Evolutionary conservation across 2,888 invertebrate species (phyloP).

Genomic region (Stenoptilia bipunctidactyla): DNA sequence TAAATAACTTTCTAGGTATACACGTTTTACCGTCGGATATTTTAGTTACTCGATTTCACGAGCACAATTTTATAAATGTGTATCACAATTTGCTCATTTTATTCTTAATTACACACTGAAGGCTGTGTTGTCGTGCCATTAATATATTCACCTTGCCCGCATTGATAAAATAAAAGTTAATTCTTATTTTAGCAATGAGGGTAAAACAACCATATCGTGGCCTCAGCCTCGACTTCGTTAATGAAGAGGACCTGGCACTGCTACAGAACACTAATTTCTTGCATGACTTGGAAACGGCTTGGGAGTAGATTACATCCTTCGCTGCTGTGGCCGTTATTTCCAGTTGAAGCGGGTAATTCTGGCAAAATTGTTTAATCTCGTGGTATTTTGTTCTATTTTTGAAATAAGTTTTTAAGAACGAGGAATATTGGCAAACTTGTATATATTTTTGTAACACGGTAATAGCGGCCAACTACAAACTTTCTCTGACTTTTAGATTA

Average conservation of each 20-base stretch:
- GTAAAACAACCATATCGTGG: too few relatives aligned
- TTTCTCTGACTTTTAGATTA: constrained; percentile 24
- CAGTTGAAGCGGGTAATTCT: constrained; percentile 54
- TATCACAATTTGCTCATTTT: too few relatives aligned
- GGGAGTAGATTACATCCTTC: constrained; percentile 39
- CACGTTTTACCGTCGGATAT: too few relatives aligned
- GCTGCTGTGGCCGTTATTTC: constrained; percentile 63
- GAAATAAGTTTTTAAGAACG: constrained; percentile 18
- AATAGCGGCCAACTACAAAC: constrained; percentile 54
- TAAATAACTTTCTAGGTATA: too few relatives aligned
- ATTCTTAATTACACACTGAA: too few relatives aligned
- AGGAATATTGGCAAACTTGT: constrained; percentile 35
- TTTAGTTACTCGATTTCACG: constrained; percentile 27
- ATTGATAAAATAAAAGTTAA: too few relatives aligned
- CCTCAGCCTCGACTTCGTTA: too few relatives aligned
- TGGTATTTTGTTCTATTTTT: constrained; percentile 13
- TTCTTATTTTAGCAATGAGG: too few relatives aligned
- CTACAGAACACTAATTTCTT: constrained; percentile 34
- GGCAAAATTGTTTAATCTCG: constrained; percentile 46
- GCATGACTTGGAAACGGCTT: constrained; percentile 57
- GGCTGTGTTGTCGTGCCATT: too few relatives aligned
- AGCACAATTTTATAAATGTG: constrained; percentile 46
- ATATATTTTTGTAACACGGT: constrained; percentile 29
- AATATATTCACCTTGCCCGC: too few relatives aligned
- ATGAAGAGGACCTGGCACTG: constrained; percentile 47